Evolutionary conservation across 2,113 vertebrate genomes (phyloP).

Genomic region (Bos taurus): DNA sequence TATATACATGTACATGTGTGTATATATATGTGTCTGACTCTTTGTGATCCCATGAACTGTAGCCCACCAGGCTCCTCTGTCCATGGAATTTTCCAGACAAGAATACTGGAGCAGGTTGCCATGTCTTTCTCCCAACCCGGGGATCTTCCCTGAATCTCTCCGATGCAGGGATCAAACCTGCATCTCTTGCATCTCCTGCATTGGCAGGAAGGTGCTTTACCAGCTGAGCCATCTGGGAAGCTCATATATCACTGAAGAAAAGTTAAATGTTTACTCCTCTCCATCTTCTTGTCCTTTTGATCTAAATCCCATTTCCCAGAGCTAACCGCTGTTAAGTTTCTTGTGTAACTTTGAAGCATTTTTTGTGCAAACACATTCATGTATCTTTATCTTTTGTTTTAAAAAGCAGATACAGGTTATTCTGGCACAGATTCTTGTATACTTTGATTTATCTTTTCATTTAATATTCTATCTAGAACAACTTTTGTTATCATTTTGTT

Average conservation of each 20-base stretch:
- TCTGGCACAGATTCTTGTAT: neutral
- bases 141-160: neutral
- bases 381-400: neutral
- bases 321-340: neutral
- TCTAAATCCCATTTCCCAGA: neutral
- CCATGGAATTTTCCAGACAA: neutral
- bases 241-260: neutral
- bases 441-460: neutral
- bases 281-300: neutral
- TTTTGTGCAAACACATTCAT: neutral
- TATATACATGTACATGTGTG: neutral
- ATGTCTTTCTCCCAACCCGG: neutral
- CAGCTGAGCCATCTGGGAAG: neutral
- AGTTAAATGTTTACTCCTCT: neutral
- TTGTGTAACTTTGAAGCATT: neutral
- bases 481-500: neutral
- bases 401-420: neutral
- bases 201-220: neutral
- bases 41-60: neutral
- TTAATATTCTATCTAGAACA: neutral
- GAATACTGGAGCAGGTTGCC: neutral
- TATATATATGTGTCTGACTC: neutral
- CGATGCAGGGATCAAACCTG: neutral
- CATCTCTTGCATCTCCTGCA: fast-evolving
- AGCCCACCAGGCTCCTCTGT: neutral